phyloP scores from a whole-genome alignment of 35 echinoderm and acorn worm species.

The Holothuria glaberrima region DNA sequence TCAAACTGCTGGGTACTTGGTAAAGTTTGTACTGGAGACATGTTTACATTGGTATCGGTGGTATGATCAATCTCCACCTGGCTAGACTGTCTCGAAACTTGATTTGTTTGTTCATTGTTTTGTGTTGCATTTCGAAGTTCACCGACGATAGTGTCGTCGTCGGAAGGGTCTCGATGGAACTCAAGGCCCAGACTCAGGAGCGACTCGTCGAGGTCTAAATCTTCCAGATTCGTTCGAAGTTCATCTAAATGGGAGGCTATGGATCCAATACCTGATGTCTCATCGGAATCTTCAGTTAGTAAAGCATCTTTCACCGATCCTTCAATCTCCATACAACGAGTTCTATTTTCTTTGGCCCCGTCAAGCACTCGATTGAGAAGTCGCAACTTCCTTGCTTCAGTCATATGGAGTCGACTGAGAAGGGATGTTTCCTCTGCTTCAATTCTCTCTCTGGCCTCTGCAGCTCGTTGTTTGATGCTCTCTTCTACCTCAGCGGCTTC shows the following conservation, averaged over 20 bases:
- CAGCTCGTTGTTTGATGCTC: slow-evolving; percentile 15
- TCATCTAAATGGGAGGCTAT: slow-evolving; percentile 22
- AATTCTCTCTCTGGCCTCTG: slow-evolving; percentile 20
- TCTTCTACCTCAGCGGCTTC: slow-evolving; percentile 30
- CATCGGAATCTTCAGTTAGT: not conserved
- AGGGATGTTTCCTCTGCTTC: slow-evolving; percentile 18
- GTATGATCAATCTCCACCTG: not conserved
- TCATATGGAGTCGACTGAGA: slow-evolving; percentile 40
- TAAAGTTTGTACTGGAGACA: not conserved
- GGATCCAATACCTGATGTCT: not conserved
- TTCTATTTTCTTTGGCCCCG: not conserved
- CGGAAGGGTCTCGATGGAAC: not conserved
- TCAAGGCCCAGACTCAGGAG: slow-evolving; percentile 16
- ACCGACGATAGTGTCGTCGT: not conserved
- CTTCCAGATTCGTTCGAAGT: slow-evolving; percentile 29
- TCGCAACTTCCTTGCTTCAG: slow-evolving; percentile 14
- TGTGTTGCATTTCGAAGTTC: not conserved
- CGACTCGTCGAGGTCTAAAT: slow-evolving; percentile 27
- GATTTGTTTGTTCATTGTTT: too few species aligned
- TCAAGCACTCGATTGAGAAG: slow-evolving; percentile 28
- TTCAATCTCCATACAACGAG: slow-evolving; percentile 41
- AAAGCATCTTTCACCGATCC: slow-evolving; percentile 24
- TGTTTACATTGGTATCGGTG: not conserved
- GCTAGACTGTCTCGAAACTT: too few species aligned
- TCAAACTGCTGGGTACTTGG: too few species aligned